These are phyloP conservation scores for Eulithis testata DNA, from an alignment of 2,888 invertebrate species.

Conservation along the genomic window DNA sequence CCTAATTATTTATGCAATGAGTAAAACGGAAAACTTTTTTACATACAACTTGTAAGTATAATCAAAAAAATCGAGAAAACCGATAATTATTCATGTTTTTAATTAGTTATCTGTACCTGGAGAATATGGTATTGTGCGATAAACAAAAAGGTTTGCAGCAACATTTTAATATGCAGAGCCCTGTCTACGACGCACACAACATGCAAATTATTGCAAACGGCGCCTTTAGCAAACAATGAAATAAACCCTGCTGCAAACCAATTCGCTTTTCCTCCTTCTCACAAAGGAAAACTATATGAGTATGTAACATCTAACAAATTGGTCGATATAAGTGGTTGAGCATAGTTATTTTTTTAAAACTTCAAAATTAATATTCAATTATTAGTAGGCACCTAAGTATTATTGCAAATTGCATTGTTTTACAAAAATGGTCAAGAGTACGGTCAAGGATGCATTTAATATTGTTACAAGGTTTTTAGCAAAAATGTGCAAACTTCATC, in stretches of 20 bases:
- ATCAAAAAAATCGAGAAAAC: too few species aligned
- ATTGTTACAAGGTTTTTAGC: not conserved
- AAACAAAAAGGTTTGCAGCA: slow-evolving; percentile 4
- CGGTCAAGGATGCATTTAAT: slow-evolving; percentile 1
- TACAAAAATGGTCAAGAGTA: slow-evolving; percentile 2
- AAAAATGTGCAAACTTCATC: slow-evolving; percentile 1
- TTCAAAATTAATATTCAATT: too few species aligned
- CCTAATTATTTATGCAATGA: too few species aligned
- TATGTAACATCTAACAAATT: not conserved
- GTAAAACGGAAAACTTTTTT: too few species aligned
- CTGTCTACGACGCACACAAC: slow-evolving; percentile 8
- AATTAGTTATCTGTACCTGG: too few species aligned
- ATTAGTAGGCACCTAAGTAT: too few species aligned
- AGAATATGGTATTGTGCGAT: not conserved
- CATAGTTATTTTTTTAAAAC: too few species aligned
- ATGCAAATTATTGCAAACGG: slow-evolving; percentile 18
- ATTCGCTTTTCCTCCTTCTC: slow-evolving; percentile 10
- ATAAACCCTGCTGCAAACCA: slow-evolving; percentile 11
- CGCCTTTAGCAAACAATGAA: slow-evolving; percentile 11
- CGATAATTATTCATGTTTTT: too few species aligned
- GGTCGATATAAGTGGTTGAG: too few species aligned
- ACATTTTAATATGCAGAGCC: slow-evolving; percentile 21
- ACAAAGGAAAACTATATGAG: not conserved
- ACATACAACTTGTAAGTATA: too few species aligned
- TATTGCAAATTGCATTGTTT: too few species aligned